These are phyloP conservation scores for Hermodice carunculata DNA, from an alignment of 2,888 invertebrate genomes.

Conservation along the genomic window DNA sequence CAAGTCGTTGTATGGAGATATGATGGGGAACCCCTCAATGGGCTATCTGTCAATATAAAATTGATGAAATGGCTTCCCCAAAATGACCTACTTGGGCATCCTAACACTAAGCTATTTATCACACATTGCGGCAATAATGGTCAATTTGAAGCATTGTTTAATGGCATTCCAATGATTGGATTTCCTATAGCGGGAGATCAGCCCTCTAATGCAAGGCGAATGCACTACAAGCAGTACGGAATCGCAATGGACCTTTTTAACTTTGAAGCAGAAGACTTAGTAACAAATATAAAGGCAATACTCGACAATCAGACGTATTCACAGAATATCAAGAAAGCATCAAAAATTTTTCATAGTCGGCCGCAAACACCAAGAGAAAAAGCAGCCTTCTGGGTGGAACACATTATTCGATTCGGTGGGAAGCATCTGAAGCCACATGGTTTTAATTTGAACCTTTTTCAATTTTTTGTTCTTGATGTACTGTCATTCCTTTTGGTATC, in stretches of 20 bases:
- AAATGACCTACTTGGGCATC: conserved; percentile 9
- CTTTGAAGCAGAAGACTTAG: not conserved
- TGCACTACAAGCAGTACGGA: not conserved
- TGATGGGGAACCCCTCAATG: not conserved
- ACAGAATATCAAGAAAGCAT: not conserved
- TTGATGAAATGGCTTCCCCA: conserved; percentile 10
- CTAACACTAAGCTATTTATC: conserved; percentile 3
- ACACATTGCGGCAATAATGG: conserved; percentile 9
- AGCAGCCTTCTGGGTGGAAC: conserved; percentile 11
- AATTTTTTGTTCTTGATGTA: too few species aligned
- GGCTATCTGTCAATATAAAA: not conserved
- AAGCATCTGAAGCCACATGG: conserved; percentile 3
- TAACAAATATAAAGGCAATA: not conserved
- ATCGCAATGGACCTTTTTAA: not conserved
- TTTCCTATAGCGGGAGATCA: conserved; percentile 5
- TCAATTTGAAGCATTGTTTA: conserved; percentile 1
- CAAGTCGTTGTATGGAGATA: not conserved
- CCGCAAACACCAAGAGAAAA: conserved; percentile 7
- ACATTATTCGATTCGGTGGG: conserved; percentile 4
- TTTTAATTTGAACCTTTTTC: too few species aligned
- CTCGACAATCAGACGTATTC: not conserved
- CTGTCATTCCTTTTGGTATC: too few species aligned
- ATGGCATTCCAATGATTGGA: conserved; percentile 11
- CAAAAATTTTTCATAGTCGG: not conserved
- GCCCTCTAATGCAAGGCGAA: not conserved